Evolutionary conservation across 30 jellyfish, hydroid and myxozoan genomes (phyloP).

Genomic region (Aurelia sp.): DNA sequence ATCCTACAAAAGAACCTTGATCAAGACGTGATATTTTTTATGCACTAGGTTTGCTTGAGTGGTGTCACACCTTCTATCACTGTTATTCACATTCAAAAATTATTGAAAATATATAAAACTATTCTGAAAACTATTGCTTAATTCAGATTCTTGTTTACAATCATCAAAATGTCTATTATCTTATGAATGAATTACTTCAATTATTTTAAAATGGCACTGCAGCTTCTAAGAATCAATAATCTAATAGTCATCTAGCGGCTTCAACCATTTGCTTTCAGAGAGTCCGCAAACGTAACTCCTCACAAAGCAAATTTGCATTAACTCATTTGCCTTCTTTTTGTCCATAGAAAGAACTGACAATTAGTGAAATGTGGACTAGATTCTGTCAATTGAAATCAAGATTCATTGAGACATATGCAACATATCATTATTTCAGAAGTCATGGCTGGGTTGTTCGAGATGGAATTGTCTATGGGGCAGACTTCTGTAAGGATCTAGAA

Average conservation of each 20-base stretch:
- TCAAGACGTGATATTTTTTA: too few relatives aligned
- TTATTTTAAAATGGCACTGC: too few relatives aligned
- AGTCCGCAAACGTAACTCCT: too few relatives aligned
- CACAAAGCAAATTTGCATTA: not conserved
- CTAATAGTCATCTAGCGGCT: too few relatives aligned
- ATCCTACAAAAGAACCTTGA: not conserved
- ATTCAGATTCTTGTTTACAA: not conserved
- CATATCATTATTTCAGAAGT: constrained; percentile 85
- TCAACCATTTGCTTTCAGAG: too few relatives aligned
- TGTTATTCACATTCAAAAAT: not conserved
- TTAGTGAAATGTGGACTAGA: constrained; percentile 63
- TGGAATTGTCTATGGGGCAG: constrained; percentile 76
- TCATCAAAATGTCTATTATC: too few relatives aligned
- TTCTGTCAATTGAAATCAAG: constrained; percentile 49
- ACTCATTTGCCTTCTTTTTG: not conserved
- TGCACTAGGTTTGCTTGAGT: too few relatives aligned
- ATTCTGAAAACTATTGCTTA: too few relatives aligned
- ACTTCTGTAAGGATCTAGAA: constrained; percentile 56
- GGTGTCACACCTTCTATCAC: too few relatives aligned
- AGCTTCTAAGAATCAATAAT: too few relatives aligned
- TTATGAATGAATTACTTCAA: too few relatives aligned
- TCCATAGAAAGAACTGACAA: constrained; percentile 37
- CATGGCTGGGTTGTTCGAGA: constrained; percentile 93
- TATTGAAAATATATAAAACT: too few relatives aligned
- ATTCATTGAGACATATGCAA: constrained; percentile 73